Percentiles rank a stretch among this genome's conserved stretches.
phyloP scores from a whole-genome alignment of 2,888 invertebrate species.

The Cataglyphis livida region DNA sequence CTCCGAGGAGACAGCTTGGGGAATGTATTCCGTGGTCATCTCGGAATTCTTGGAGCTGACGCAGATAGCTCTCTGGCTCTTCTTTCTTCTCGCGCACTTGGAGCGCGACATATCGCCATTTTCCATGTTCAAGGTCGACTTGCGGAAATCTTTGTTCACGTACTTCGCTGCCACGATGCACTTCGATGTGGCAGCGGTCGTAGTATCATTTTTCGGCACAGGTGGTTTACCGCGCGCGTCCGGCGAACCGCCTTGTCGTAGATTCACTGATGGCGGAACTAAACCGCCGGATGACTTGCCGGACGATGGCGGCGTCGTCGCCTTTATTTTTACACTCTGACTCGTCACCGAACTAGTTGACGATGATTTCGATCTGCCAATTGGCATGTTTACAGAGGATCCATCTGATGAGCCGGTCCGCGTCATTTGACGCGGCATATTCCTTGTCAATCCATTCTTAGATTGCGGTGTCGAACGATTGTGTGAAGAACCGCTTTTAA shows the following conservation, averaged over 20 bases:
- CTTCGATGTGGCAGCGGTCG: constrained; percentile 78
- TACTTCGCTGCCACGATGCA: constrained; percentile 82
- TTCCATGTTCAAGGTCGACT: constrained; percentile 90
- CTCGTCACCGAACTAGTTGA: constrained; percentile 80
- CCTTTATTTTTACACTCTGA: constrained; percentile 81
- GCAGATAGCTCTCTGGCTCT: constrained; percentile 84
- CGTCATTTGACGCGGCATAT: constrained; percentile 79
- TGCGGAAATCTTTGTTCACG: constrained; percentile 91
- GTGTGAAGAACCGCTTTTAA: constrained; percentile 64
- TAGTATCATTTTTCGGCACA: constrained; percentile 85
- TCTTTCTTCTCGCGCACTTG: constrained; percentile 77
- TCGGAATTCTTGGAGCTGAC: constrained; percentile 85
- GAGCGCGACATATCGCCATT: constrained; percentile 81
- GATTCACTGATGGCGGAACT: constrained; percentile 74
- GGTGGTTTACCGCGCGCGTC: constrained; percentile 85
- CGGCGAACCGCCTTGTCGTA: constrained; percentile 76
- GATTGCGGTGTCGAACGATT: constrained; percentile 72
- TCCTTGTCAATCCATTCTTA: constrained; percentile 76
- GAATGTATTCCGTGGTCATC: constrained; percentile 71
- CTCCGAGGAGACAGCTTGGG: constrained; percentile 66
- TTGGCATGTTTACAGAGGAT: constrained; percentile 81
- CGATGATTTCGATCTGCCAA: constrained; percentile 82
- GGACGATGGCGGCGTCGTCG: constrained; percentile 73
- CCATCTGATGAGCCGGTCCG: constrained; percentile 79
- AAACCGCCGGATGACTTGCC: constrained; percentile 70